Conservation (phyloP, 2,797 vertebrate genomes). For the Leptatherina wallacei region DNA sequence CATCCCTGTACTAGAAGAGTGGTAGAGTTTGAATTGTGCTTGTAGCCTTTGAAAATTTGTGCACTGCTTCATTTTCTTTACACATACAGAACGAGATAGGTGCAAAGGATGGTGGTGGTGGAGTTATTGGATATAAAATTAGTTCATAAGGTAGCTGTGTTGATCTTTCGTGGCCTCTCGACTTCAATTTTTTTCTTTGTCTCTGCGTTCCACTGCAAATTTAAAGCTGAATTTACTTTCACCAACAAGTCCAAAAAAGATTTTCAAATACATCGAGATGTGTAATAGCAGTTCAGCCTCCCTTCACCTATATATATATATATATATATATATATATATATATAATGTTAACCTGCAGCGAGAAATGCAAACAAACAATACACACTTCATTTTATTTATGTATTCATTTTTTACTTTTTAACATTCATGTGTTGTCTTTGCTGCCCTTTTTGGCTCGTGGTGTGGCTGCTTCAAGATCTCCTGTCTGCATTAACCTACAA, state of each 20-base stretch:
- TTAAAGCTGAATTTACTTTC: slow-evolving; percentile 31
- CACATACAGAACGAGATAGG: not conserved
- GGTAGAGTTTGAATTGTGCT: slow-evolving; percentile 22
- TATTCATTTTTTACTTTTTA: not conserved
- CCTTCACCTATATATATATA: not conserved
- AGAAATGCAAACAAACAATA: not conserved
- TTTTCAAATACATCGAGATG: not conserved
- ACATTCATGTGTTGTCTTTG: not conserved
- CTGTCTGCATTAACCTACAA: slow-evolving; percentile 40
- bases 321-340: too few relatives aligned
- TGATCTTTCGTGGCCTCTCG: slow-evolving; percentile 27
- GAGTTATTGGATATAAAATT: slow-evolving; percentile 36
- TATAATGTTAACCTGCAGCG: not conserved
- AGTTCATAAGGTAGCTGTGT: slow-evolving; percentile 24
- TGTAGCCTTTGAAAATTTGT: slow-evolving; percentile 43
- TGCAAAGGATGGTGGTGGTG: slow-evolving; percentile 10
- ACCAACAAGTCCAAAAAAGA: not conserved
- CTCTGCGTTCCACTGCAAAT: slow-evolving; percentile 15
- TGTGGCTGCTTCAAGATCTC: slow-evolving; percentile 34
- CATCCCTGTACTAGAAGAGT: slow-evolving; percentile 20
- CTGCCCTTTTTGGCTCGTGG: slow-evolving; percentile 11
- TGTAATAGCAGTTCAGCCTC: not conserved
- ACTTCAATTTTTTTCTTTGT: slow-evolving; percentile 37
- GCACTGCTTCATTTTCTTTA: slow-evolving; percentile 22
- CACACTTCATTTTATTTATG: too few relatives aligned